Base-by-base conservation (phyloP, 2,113 vertebrate species). In the Corythaeola cristata region DNA sequence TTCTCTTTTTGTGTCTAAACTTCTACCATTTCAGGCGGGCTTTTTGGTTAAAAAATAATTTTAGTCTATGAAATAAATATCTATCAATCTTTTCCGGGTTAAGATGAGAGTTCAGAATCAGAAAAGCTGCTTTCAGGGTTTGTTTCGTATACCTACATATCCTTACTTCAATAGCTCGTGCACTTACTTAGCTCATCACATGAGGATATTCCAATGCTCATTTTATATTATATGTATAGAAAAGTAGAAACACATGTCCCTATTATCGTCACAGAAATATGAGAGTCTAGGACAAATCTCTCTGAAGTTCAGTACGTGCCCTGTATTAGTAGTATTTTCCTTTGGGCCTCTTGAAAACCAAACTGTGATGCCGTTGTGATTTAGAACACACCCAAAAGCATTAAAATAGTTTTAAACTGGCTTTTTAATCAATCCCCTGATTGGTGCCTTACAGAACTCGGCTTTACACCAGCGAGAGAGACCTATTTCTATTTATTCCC, bases 181-280 rank as follows among this genome's bases (percentile, higher is more conserved):
- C 49, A 49, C 37, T 93, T 68, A 64, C 87, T 72, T 66, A 87
- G 49, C 33, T 92, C 8, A 0, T 93, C 73, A 85, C 58, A 78
- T 3, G 23, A 89, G 35, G 60, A 72, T 72, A 91, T 95, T 91
- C 50, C 78, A 90, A 58, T 47, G 62, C 28, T 41, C 35, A 37
- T 89, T 92, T 88, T 90, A 81, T 81, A 85, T 39, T 92, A 33
- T 33, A 66, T n/a, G 69, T 45, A 78, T 58, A 64, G 53, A 41
- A 93, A 91, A 93, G 37, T 64, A 96, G 77, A 93, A 95, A 92
- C 90, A 95, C 27, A 74, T 95, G 81, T 71, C 64, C 52, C 23
- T 76, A 14, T 30, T 84, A 88, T 47, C 11, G 2, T 76, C 82
- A 76, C 30, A 87, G 62, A 91, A 96, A 93, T 32, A 27, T 78